These are phyloP conservation scores for Tursiops truncatus DNA, from an alignment of 2,113 vertebrate species.

Conservation along the genomic window DNA sequence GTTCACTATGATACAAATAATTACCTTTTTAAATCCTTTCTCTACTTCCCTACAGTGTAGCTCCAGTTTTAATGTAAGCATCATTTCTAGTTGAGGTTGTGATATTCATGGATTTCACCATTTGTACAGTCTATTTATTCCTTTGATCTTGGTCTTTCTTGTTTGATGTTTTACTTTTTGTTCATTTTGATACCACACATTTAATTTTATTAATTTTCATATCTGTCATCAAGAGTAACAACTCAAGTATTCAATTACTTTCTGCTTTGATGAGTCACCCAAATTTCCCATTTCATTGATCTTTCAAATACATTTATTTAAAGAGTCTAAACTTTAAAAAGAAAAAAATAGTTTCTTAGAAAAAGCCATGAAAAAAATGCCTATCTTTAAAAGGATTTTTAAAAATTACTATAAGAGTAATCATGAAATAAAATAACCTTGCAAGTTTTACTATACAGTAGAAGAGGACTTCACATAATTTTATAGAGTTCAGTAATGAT, in stretches of 20 bases:
- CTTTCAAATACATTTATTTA: neutral
- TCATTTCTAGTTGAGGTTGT: neutral
- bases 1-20: neutral
- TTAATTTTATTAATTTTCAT: conserved; percentile 15
- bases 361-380: neutral
- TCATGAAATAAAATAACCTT: neutral
- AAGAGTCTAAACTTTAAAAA: neutral
- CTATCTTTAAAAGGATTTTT: neutral
- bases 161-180: conserved; percentile 14
- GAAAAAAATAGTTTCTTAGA: neutral
- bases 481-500: neutral
- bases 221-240: neutral
- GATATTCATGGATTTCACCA: neutral
- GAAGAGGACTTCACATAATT: neutral
- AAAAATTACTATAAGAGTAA: neutral
- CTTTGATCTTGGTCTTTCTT: neutral
- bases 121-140: neutral
- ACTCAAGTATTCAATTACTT: neutral
- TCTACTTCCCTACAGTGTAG: neutral
- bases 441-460: neutral
- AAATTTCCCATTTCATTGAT: neutral
- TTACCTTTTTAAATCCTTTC: neutral
- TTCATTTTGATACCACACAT: neutral
- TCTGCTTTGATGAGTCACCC: neutral
- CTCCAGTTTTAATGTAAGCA: neutral